These are phyloP conservation scores for Fragum sueziense DNA, from an alignment of 2,888 invertebrate genomes.

Conservation along the genomic window DNA sequence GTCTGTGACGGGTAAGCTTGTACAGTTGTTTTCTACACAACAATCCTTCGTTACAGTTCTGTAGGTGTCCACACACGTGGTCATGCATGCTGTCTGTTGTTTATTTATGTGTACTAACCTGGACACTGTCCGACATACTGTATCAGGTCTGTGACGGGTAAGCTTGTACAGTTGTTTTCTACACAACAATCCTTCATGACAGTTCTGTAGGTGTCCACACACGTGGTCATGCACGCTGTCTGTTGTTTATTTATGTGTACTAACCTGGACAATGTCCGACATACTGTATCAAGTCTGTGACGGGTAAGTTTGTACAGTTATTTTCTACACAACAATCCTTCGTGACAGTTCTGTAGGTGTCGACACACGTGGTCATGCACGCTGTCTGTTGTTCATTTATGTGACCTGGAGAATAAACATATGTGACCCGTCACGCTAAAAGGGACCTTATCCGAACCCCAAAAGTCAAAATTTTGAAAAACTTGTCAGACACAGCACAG, in stretches of 20 bases:
- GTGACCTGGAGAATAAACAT: neutral
- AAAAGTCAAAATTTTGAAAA: too few relatives aligned
- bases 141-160: neutral
- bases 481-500: too few relatives aligned
- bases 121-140: neutral
- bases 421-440: too few relatives aligned
- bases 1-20: neutral
- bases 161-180: neutral
- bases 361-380: slow-evolving; percentile 17
- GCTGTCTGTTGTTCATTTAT: slow-evolving; percentile 9
- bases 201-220: slow-evolving; percentile 7
- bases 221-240: slow-evolving; percentile 16
- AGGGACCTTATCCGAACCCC: too few relatives aligned
- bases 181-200: neutral
- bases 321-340: neutral
- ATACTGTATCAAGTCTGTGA: neutral
- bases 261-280: neutral
- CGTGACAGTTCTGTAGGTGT: slow-evolving; percentile 3
- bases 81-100: slow-evolving; percentile 16
- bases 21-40: neutral
- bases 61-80: neutral
- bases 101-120: neutral
- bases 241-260: slow-evolving; percentile 14
- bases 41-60: neutral
- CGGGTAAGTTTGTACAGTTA: neutral